Percentiles rank a stretch among this genome's conserved stretches.
Conservation (phyloP, 2,888 invertebrate genomes). For the Electrophaes corylata region DNA sequence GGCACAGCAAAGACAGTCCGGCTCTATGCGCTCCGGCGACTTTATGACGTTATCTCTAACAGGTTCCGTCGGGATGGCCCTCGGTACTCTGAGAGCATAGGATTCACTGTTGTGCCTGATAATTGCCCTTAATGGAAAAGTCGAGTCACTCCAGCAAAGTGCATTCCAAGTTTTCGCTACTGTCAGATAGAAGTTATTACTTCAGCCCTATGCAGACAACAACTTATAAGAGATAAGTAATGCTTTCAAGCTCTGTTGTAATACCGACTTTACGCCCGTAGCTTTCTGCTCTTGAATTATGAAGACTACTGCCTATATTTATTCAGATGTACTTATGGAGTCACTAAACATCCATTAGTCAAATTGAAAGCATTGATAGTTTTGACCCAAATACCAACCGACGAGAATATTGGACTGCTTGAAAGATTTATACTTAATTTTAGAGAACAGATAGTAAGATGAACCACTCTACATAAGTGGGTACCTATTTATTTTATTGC, state of each 20-base stretch:
- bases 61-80: slow-evolving; percentile 72
- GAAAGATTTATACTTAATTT: not conserved
- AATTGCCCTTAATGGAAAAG: slow-evolving; percentile 84
- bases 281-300: slow-evolving; percentile 19
- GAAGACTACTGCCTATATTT: slow-evolving; percentile 2
- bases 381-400: slow-evolving; percentile 10
- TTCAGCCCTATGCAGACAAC: slow-evolving; percentile 67
- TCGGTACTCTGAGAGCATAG: slow-evolving; percentile 63
- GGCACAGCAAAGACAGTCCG: slow-evolving; percentile 79
- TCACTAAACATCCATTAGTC: slow-evolving; percentile 3
- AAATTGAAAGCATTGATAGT: slow-evolving; percentile 14
- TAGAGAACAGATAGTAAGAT: not conserved
- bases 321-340: no score
- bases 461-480: slow-evolving; percentile 9
- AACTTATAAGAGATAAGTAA: slow-evolving; percentile 58
- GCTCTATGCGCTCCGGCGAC: slow-evolving; percentile 78
- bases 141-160: slow-evolving; percentile 79
- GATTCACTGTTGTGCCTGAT: slow-evolving; percentile 79
- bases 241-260: slow-evolving; percentile 41
- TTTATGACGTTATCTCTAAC: slow-evolving; percentile 84
- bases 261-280: slow-evolving; percentile 30
- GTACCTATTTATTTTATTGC: slow-evolving; percentile 1
- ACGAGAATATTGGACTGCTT: slow-evolving; percentile 3
- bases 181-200: slow-evolving; percentile 77
- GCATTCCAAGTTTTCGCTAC: slow-evolving; percentile 80